Conservation (phyloP, 2,113 vertebrate genomes). For the Tonatia bakeri region DNA sequence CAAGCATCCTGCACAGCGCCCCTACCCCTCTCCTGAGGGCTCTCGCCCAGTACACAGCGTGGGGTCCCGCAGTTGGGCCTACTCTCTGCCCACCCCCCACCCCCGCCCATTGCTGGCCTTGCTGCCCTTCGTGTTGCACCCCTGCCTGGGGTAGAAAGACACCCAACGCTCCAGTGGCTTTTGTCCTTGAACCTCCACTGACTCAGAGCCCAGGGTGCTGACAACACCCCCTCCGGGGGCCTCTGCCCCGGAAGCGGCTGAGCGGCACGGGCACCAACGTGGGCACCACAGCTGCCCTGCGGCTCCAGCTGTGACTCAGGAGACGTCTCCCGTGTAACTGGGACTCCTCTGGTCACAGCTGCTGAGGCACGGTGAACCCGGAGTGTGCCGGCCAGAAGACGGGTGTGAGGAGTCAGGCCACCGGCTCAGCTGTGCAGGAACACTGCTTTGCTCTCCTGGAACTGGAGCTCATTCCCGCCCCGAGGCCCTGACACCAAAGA, state of each 20-base stretch:
- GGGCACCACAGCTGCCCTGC: neutral
- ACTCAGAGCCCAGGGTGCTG: neutral
- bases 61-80: neutral
- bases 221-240: neutral
- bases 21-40: too few species aligned
- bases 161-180: neutral
- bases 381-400: neutral
- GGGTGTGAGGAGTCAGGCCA: neutral
- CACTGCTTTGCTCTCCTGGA: neutral
- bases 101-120: neutral
- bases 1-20: neutral
- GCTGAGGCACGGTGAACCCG: accelerated
- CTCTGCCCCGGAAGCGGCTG: neutral
- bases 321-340: neutral
- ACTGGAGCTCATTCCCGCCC: neutral
- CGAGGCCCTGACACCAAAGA: neutral
- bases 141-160: neutral
- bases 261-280: neutral
- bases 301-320: neutral
- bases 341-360: neutral
- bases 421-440: neutral
- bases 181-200: neutral
- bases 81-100: neutral
- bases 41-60: too few species aligned
- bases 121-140: neutral